Percentiles rank a stretch among this genome's conserved stretches.
Conservation (phyloP, 2,113 vertebrate genomes). For the Holacanthus passer region DNA sequence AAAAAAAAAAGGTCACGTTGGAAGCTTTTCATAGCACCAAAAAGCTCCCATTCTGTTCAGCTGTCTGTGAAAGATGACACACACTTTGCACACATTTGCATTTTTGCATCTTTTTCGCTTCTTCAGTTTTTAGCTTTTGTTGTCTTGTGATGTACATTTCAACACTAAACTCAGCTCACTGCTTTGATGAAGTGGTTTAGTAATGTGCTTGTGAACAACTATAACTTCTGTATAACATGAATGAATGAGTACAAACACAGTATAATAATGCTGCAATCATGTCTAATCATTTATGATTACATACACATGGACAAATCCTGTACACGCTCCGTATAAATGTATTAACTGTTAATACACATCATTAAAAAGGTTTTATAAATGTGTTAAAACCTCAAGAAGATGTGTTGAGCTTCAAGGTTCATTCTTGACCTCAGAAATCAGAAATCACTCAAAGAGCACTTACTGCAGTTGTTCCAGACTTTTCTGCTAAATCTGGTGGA, state of each 20-base stretch:
- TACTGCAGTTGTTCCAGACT: neutral
- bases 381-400: neutral
- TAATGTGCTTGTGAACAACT: neutral
- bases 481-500: neutral
- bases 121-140: neutral
- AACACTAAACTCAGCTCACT: neutral
- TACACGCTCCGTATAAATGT: too few relatives aligned
- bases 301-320: too few relatives aligned
- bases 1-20: conserved; percentile 11
- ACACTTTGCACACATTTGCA: conserved; percentile 32
- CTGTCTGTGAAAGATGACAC: conserved; percentile 38
- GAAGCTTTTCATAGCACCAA: conserved; percentile 27
- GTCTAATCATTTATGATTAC: neutral
- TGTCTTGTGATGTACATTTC: neutral
- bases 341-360: too few relatives aligned
- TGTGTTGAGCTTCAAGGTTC: neutral
- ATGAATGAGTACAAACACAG: neutral
- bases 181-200: neutral
- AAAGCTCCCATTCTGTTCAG: conserved; percentile 31
- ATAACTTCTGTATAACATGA: neutral
- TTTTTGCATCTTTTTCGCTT: neutral
- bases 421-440: neutral
- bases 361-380: too few relatives aligned
- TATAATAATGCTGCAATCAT: neutral
- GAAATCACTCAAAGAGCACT: neutral